A percentile compares a stretch with the other conserved stretches of the same genome.
Evolutionary conservation across 2,888 invertebrate genomes (phyloP).

Genomic region (Scelioninae gen. 1): DNA sequence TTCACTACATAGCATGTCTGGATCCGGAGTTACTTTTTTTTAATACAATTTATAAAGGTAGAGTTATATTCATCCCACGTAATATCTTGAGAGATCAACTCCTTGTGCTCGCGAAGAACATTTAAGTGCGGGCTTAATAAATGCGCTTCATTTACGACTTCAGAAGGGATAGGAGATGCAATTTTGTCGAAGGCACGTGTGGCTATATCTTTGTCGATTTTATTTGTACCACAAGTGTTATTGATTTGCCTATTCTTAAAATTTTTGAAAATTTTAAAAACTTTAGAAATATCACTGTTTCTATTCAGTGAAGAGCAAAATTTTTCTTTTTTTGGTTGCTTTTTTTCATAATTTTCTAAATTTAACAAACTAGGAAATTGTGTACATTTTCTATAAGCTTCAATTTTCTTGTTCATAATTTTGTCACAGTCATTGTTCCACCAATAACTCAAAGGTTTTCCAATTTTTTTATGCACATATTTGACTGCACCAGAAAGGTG

Average conservation of each 20-base stretch:
- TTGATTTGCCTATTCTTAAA: background rate
- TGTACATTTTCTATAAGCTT: background rate
- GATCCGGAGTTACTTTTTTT: too few relatives aligned
- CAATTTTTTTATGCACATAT: background rate
- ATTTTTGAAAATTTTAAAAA: constrained; percentile 18
- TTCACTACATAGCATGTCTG: too few relatives aligned
- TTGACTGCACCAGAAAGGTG: background rate
- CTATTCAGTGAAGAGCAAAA: constrained; percentile 37
- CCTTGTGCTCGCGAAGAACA: too few relatives aligned
- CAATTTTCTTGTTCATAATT: constrained; percentile 10
- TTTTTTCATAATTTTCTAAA: background rate
- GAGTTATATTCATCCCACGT: too few relatives aligned
- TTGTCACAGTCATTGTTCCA: constrained; percentile 18
- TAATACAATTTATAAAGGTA: too few relatives aligned
- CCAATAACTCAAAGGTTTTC: constrained; percentile 23
- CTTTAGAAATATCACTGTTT: background rate
- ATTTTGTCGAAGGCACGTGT: too few relatives aligned
- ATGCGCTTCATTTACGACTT: background rate
- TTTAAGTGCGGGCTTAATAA: too few relatives aligned
- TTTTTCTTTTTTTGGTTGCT: constrained; percentile 8
- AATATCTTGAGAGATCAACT: too few relatives aligned
- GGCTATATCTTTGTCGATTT: background rate
- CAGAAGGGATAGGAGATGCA: too few relatives aligned
- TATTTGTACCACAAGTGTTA: background rate
- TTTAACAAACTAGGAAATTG: background rate